These are phyloP conservation scores for Rhinichthys osculus DNA, from an alignment of 2,797 vertebrate genomes.

Conservation along the genomic window DNA sequence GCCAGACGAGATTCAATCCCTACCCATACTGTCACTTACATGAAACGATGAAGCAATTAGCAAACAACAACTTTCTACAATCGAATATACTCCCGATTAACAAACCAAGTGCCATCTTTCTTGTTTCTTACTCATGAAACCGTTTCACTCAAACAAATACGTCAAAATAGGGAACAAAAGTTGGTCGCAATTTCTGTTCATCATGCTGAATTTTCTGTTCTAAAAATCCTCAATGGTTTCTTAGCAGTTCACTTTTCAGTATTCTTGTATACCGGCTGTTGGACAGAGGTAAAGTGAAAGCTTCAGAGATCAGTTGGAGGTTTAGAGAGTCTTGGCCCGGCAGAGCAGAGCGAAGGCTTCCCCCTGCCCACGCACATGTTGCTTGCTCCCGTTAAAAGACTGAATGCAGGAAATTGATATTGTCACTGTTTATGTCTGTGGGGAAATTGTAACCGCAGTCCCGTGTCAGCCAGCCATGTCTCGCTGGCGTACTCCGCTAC, in stretches of 20 bases:
- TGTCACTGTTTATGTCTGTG: constrained; percentile 79
- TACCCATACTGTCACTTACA: neutral
- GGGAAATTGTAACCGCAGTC: constrained; percentile 70
- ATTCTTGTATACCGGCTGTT: neutral
- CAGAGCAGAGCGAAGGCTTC: constrained; percentile 50
- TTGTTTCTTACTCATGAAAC: neutral
- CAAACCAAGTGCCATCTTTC: neutral
- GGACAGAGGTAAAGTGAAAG: neutral
- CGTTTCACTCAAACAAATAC: neutral
- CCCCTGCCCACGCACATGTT: constrained; percentile 56
- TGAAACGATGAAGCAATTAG: neutral
- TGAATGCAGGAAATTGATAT: constrained; percentile 75
- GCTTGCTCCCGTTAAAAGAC: constrained; percentile 60
- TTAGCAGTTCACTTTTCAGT: neutral
- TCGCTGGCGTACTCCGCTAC: constrained; percentile 38
- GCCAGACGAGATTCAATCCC: neutral
- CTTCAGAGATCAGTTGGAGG: constrained; percentile 12
- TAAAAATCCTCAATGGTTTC: neutral
- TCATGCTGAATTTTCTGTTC: neutral
- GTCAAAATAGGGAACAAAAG: neutral
- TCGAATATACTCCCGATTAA: neutral
- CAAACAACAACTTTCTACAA: neutral
- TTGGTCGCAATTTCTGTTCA: neutral
- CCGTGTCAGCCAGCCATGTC: constrained; percentile 67
- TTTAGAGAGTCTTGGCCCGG: constrained; percentile 35